A percentile compares a stretch with the other conserved stretches of the same genome.
Conservation (phyloP, 2,113 vertebrate genomes). For the Ailurus styani region DNA sequence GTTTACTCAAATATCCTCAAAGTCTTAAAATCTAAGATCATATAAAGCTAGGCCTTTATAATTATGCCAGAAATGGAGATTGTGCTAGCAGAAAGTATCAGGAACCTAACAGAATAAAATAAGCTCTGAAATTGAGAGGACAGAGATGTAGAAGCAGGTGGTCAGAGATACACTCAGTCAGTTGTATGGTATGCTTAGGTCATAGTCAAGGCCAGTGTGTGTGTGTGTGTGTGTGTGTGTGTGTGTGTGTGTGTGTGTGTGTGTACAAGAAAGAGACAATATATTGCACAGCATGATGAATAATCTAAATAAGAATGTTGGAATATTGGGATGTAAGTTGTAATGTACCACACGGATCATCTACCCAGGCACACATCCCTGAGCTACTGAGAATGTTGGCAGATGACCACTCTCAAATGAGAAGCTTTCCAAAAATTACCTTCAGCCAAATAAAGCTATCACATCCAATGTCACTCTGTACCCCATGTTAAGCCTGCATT, state of each 20-base stretch:
- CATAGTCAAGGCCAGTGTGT: not conserved
- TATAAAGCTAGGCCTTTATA: not conserved
- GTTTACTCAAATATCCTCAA: not conserved
- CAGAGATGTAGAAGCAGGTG: not conserved
- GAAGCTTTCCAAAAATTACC: not conserved
- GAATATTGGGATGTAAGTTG: not conserved
- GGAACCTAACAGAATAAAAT: not conserved
- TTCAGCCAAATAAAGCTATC: not conserved
- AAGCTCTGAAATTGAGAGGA: not conserved
- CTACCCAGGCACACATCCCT: accelerated
- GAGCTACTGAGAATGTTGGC: not conserved
- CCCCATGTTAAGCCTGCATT: not conserved
- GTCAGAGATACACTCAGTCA: not conserved
- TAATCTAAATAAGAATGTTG: not conserved
- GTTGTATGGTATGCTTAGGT: not conserved
- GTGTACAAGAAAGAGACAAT: not conserved
- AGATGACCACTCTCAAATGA: not conserved
- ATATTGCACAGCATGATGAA: not conserved
- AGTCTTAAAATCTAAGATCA: not conserved
- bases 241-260: not conserved
- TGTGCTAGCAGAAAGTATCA: not conserved
- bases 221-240: not conserved
- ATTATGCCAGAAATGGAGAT: not conserved
- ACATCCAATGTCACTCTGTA: not conserved
- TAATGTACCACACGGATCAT: accelerated